Percentiles rank a stretch among this genome's conserved stretches.
Conservation (phyloP, 1,140 invertebrate species). For the Drosophila jambulina region DNA sequence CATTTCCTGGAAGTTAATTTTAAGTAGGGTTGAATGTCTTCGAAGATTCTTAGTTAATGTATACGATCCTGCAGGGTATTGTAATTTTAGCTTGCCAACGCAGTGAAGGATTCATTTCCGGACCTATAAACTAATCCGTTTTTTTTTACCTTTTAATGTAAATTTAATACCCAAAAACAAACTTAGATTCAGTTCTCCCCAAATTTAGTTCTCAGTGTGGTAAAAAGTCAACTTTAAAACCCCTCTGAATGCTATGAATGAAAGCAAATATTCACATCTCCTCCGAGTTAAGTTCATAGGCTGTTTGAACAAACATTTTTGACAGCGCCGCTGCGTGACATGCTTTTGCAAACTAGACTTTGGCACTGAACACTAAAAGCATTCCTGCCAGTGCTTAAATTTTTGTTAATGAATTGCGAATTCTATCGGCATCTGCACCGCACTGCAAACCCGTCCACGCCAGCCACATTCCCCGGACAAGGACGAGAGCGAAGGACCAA, state of each 20-base stretch:
- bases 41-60: not conserved
- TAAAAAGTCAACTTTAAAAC: not conserved
- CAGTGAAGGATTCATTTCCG: not conserved
- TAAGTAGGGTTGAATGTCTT: not conserved
- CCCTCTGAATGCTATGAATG: not conserved
- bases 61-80: not conserved
- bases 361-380: not conserved
- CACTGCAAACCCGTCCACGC: not conserved
- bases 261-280: not conserved
- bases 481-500: not conserved
- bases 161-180: too few species aligned
- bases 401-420: constrained; percentile 52
- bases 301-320: constrained; percentile 17
- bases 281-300: not conserved
- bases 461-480: not conserved
- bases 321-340: constrained; percentile 9
- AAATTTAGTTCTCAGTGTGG: not conserved
- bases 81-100: not conserved
- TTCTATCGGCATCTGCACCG: constrained; percentile 29
- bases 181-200: too few species aligned
- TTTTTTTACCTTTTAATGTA: too few species aligned
- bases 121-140: too few species aligned
- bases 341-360: constrained; percentile 13
- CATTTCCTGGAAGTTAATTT: not conserved
- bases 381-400: constrained; percentile 26